These are phyloP conservation scores for Gandaritis pyraliata DNA, from an alignment of 2,888 invertebrate species.

Conservation along the genomic window DNA sequence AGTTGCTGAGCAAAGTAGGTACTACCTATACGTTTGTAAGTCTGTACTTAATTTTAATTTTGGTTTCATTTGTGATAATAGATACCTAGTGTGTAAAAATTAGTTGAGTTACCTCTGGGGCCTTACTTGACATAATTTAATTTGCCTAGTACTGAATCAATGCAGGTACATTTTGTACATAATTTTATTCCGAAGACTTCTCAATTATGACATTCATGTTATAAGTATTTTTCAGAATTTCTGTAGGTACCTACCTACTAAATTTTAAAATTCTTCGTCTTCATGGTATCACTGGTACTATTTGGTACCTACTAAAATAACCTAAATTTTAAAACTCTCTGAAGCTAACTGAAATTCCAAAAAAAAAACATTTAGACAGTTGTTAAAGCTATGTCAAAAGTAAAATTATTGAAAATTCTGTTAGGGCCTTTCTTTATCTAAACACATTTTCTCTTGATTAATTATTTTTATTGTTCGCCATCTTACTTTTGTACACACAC, in stretches of 20 bases:
- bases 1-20: slow-evolving; percentile 20
- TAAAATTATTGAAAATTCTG: slow-evolving; percentile 6
- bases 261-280: not conserved
- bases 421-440: too few relatives aligned
- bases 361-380: not conserved
- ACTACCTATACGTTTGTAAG: not conserved
- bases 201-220: not conserved
- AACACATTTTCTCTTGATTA: too few relatives aligned
- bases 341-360: not conserved
- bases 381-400: not conserved
- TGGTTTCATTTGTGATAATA: slow-evolving; percentile 27
- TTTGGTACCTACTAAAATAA: not conserved
- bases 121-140: slow-evolving; percentile 22
- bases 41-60: slow-evolving; percentile 20
- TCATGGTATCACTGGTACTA: not conserved
- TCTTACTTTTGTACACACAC: too few relatives aligned
- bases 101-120: slow-evolving; percentile 22
- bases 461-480: too few relatives aligned
- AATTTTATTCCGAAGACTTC: not conserved
- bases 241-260: too few relatives aligned
- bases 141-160: not conserved
- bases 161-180: slow-evolving; percentile 17
- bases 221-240: not conserved
- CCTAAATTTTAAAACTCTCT: too few relatives aligned
- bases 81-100: slow-evolving; percentile 4